Evolutionary conservation across 2,797 vertebrate species (phyloP).

Genomic region (Myotis planiceps): DNA sequence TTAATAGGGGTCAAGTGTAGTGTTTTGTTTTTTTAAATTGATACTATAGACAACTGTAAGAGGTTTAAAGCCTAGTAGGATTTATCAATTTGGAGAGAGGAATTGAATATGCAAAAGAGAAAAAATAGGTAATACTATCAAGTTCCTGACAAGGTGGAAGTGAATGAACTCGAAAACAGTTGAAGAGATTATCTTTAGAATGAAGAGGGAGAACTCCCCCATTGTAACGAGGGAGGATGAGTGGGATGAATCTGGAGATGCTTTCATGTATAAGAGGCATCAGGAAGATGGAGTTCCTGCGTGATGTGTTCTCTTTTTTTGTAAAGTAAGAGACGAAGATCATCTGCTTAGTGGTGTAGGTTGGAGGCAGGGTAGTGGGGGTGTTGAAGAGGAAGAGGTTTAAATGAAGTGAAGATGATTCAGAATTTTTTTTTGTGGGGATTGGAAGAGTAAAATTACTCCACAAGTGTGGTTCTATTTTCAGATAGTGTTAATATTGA

Average conservation of each 20-base stretch:
- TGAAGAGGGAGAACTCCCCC: neutral
- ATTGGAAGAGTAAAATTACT: neutral
- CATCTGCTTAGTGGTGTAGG: neutral
- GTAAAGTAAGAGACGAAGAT: neutral
- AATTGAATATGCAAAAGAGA: neutral
- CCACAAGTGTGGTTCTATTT: neutral
- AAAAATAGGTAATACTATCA: neutral
- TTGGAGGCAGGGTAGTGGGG: neutral
- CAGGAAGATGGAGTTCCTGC: neutral
- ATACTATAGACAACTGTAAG: neutral
- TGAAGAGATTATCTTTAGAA: neutral
- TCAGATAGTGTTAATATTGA: neutral
- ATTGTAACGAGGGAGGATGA: neutral
- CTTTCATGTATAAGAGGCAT: neutral
- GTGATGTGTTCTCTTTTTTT: neutral
- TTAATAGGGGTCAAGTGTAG: neutral
- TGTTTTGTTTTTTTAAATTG: neutral
- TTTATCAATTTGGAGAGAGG: neutral
- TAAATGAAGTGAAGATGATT: neutral
- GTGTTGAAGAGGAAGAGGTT: neutral
- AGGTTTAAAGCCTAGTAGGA: neutral
- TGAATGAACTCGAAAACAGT: neutral
- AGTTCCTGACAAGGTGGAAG: neutral
- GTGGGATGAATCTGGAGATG: neutral
- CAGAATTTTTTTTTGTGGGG: neutral